Evolutionary conservation across 2,113 vertebrate species (phyloP), one percentile per base, ranked within the genome.

Genomic region (Nymphicus hollandicus): DNA sequence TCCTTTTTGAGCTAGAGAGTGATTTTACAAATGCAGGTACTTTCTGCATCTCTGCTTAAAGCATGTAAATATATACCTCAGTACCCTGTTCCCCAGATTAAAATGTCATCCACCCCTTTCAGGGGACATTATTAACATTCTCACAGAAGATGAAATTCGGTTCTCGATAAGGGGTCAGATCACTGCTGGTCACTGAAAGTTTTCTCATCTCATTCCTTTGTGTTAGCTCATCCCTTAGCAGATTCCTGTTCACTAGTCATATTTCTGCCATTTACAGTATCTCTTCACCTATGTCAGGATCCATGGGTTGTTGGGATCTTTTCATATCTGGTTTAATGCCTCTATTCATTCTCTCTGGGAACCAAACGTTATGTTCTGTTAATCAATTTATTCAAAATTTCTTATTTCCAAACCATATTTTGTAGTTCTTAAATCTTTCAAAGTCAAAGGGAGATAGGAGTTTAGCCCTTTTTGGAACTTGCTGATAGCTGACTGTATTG

Each of bases 181-280:
- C 70, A 39, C 33, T 69, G 56, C 22, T 71, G 29, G 27, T 39
- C 35, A 56, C 27, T 64, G 65, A 41, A 84, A 9, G 3, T 41
- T 50, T 87, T 65, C 39, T 68, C 8, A 19, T 37, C 20, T 52
- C 5, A n/a, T 77, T 78, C 28, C 17, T 79, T 88, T 79, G 11
- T 70, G 28, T 76, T 88, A 1, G 0, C 53, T 77, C 5, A 4
- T 72, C 33, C 29, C 1, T 0, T 6, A 6, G 41, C 60, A 86
- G 13, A 13, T 88, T 7, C 46, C 50, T 35, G 33, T 55, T 91
- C 43, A 52, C 22, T 17, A 23, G 16, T 24, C 2, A 1, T 41
- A 39, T 71, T 76, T 71, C 56, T 84, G 23, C 29, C 50, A 20
- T 47, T 81, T 20, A 41, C 12, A 50, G 5, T 58, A 64, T 55